Evolutionary conservation across 2,888 invertebrate species (phyloP), one percentile per base, ranked within the genome.

Genomic region (Archips xylosteana): DNA sequence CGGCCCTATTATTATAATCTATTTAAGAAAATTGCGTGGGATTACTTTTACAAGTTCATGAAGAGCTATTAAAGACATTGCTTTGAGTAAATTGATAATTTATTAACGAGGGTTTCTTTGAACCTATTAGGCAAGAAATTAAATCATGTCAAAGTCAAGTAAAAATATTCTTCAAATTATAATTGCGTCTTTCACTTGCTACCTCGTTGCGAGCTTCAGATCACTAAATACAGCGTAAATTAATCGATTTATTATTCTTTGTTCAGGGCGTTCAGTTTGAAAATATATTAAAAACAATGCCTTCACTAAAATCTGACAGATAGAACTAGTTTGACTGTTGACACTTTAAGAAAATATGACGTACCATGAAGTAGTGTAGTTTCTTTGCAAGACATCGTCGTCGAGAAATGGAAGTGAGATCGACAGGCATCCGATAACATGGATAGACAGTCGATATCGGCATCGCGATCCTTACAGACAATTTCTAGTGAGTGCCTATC

Each of bases 71-170:
- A 62, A 62, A 61, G n/a, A 8, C 10, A 42, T 36, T 1, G 9
- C 39, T 15, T 45, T 5, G 15, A 62, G 6, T 62, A 45, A 39
- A 62, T 12, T 45, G 62, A 57, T 57, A 57, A 57, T 57, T 57
- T 57, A 57, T 12, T 57, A 12, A 57, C 57, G 57, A 57, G 57
- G 12, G 57, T 32, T 57, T 57, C 32, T 32, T 57, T 57, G 57
- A 57, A 57, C 57, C 32, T 10, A 57, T 57, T 57, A 57, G 32
- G 32, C 32, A 12, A 57, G 57, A 57, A 57, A 57, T 57, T 57
- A 57, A 54, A 23, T 57, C 8, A 57, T 32, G 57, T 57, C 57
- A 57, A 57, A 32, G 57, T 57, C 57, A 32, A 32, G 57, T 32
- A 32, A 57, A 57, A 57, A 57, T 32, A 57, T 57, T 57, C 32